These are phyloP conservation scores for Drosophila gunungcola DNA, from an alignment of 1,140 invertebrate genomes.

Conservation along the genomic window DNA sequence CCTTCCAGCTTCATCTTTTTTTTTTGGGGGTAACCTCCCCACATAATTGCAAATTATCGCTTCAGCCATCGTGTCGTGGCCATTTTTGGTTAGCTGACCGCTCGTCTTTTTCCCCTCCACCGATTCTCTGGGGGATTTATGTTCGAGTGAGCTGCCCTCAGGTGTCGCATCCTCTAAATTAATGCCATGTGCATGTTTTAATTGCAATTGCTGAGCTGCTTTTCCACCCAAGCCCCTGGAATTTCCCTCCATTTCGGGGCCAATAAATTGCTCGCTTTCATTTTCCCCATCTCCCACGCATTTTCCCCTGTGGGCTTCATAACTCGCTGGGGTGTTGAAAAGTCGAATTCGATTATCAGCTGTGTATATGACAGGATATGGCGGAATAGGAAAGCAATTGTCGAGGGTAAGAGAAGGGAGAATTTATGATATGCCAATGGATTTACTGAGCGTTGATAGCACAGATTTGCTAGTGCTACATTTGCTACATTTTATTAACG, in stretches of 20 bases:
- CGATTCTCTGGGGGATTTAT: conserved; percentile 46
- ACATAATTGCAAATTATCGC: conserved; percentile 80
- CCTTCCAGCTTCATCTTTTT: conserved; percentile 6
- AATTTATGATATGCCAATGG: conserved; percentile 14
- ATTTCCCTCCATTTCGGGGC: conserved; percentile 49
- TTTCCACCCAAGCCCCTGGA: conserved; percentile 13
- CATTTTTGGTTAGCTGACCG: conserved; percentile 66
- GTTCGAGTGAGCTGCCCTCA: conserved; percentile 52
- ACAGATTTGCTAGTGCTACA: not conserved
- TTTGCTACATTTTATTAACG: not conserved
- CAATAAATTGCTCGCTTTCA: conserved; percentile 56
- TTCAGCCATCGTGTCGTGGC: conserved; percentile 52
- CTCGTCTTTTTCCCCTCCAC: conserved; percentile 1
- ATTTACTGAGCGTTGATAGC: not conserved
- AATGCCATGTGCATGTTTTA: conserved; percentile 77
- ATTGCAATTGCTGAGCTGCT: conserved; percentile 62
- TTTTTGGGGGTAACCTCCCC: conserved; percentile 32
- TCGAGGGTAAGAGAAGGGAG: not conserved
- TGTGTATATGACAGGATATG: conserved; percentile 27
- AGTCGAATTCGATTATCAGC: conserved; percentile 60
- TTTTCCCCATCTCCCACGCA: conserved; percentile 9
- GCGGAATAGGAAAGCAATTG: not conserved
- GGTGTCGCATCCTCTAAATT: conserved; percentile 72
- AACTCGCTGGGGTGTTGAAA: conserved; percentile 52
- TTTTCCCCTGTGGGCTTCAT: conserved; percentile 13